Conservation (phyloP, 1,140 invertebrate genomes). For the Phymorhynchus buccinoides region DNA sequence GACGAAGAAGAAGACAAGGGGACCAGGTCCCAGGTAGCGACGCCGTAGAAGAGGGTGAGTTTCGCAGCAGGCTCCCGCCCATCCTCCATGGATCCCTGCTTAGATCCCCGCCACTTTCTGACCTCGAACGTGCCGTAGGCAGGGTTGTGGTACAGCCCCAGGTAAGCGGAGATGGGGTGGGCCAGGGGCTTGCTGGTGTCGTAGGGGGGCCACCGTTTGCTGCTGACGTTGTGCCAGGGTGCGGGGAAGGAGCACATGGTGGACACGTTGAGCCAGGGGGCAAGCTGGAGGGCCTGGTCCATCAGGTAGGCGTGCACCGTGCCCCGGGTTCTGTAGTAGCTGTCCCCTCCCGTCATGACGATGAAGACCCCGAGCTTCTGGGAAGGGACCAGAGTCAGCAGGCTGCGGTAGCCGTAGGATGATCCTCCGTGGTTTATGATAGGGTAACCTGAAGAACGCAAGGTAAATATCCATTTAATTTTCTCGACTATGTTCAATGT, state of each 20-base stretch:
- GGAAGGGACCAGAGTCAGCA: slow-evolving; percentile 51
- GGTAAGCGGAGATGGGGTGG: slow-evolving; percentile 35
- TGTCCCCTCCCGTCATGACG: slow-evolving; percentile 50
- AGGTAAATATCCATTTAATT: not conserved
- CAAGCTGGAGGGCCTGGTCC: slow-evolving; percentile 40
- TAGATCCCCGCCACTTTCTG: not conserved
- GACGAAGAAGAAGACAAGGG: slow-evolving; percentile 10
- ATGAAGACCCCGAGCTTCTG: slow-evolving; percentile 55
- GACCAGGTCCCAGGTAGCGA: slow-evolving; percentile 46
- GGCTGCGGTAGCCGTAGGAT: slow-evolving; percentile 51
- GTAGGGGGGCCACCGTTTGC: not conserved
- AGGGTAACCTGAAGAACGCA: slow-evolving; percentile 42
- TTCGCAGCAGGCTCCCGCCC: not conserved
- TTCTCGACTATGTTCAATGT: too few relatives aligned
- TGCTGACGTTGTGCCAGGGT: slow-evolving; percentile 45
- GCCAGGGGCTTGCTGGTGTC: slow-evolving; percentile 11
- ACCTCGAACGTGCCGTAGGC: slow-evolving; percentile 27
- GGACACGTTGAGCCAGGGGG: slow-evolving; percentile 51
- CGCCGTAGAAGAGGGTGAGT: slow-evolving; percentile 44
- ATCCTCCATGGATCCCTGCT: not conserved
- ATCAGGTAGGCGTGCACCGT: slow-evolving; percentile 54
- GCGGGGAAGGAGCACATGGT: slow-evolving; percentile 54
- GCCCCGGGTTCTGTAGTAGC: slow-evolving; percentile 36
- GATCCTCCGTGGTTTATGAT: slow-evolving; percentile 53
- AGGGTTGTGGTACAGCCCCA: slow-evolving; percentile 39